Conservation (phyloP, 2,888 invertebrate genomes). For the Acleris sparsana region DNA sequence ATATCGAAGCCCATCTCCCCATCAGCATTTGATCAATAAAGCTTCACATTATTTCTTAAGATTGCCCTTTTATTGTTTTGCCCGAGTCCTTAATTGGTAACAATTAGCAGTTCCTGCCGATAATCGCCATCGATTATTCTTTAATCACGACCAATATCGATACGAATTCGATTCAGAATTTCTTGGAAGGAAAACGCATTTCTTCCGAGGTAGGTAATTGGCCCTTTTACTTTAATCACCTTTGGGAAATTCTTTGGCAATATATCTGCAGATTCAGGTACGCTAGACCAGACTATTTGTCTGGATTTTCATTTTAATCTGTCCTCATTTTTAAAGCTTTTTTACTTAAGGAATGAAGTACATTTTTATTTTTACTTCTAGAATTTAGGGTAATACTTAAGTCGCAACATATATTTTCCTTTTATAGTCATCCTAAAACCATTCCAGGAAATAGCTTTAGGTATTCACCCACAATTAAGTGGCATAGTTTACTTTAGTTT, state of each 20-base stretch:
- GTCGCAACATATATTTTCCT: too few relatives aligned
- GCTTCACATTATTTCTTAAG: neutral
- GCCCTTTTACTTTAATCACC: slow-evolving; percentile 25
- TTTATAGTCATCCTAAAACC: too few relatives aligned
- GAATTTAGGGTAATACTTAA: too few relatives aligned
- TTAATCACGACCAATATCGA: slow-evolving; percentile 41
- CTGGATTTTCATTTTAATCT: slow-evolving; percentile 2
- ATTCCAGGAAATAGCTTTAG: too few relatives aligned
- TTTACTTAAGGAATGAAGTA: neutral
- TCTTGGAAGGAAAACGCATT: slow-evolving; percentile 27
- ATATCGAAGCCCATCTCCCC: too few relatives aligned
- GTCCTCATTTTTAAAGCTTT: slow-evolving; percentile 15
- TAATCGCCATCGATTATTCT: slow-evolving; percentile 43
- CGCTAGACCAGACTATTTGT: slow-evolving; percentile 7
- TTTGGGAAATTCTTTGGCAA: slow-evolving; percentile 4
- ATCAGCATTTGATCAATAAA: neutral
- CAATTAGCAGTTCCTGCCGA: slow-evolving; percentile 39
- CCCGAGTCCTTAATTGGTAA: slow-evolving; percentile 37
- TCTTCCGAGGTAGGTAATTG: slow-evolving; percentile 13
- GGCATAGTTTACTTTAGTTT: too few relatives aligned
- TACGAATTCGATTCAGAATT: slow-evolving; percentile 39
- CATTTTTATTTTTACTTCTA: neutral
- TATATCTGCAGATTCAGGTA: slow-evolving; percentile 8
- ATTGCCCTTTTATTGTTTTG: slow-evolving; percentile 37
- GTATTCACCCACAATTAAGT: too few relatives aligned